Evolutionary conservation across 2,888 invertebrate genomes (phyloP), one percentile per base, ranked within the genome.

Genomic region (Ophion ellenae): DNA sequence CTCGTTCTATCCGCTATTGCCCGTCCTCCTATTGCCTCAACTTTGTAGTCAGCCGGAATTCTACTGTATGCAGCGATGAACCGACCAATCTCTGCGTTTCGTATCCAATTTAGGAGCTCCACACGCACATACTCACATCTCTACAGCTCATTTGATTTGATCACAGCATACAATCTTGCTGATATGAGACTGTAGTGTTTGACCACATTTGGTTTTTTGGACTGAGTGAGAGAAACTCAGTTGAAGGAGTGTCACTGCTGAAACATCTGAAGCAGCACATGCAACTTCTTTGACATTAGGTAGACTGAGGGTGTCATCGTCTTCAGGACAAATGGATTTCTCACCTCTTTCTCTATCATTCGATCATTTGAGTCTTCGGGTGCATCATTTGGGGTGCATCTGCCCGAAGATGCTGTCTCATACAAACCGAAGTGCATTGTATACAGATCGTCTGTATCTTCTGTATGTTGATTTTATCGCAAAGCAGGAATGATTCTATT

Each of bases 51-150:
- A 17, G 64, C 32, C 17, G 63, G 45, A 67, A 80, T 80, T 7
- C 83, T 57, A 76, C 59, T 73, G 66, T 73, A 61, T 76, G 71
- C 80, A 17, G 24, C 47, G 66, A 83, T 82, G 75, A 20, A 79
- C 71, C 67, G 73, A 63, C 66, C 76, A 67, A 73, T 83, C 67
- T 24, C 45, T 69, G 40, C 73, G 67, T 24, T 75, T 63, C 75
- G 24, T 32, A 73, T 69, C n/a, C n/a, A 28, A 70, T 64, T 75
- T 53, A 24, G 28, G 24, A 40, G 24, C 40, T 70, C 40, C 47
- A n/a, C 63, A 63, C 63, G 11, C 57, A 73, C 47, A 32, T 59
- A 64, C 59, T 20, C 67, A 59, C 32, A 67, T 53, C 53, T 28
- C 74, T 53, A 45, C 66, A 45, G 66, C 24, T 73, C 59, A 80